Base-by-base conservation (phyloP, 2,797 vertebrate species). In the Rhynchonycteris naso region DNA sequence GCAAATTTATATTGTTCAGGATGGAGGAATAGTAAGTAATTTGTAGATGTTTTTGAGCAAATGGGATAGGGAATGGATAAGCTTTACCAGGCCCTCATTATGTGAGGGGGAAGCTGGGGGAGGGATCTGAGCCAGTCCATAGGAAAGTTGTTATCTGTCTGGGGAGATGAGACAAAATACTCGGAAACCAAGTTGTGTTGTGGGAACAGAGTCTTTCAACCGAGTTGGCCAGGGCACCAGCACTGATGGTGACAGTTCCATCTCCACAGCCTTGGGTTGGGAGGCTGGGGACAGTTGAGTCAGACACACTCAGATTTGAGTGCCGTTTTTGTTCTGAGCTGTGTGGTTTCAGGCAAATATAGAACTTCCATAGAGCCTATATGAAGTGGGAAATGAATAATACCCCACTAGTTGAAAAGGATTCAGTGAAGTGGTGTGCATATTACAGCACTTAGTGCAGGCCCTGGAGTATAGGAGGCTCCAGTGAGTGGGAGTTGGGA, bases 281-380 rank as follows among this genome's bases (percentile, higher is more conserved):
- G 54, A 56, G 93, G 14, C 65, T 52, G 56, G 24, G 61, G 18
- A 14, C 3, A 1, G 35, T 47, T 13, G 21, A 69, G 28, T 38
- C 56, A 24, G 26, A 35, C 26, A 30, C 19, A 61, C 59, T 38
- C 13, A 30, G 21, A 7, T 74, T 47, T 50, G 87, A 63, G 58
- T 80, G 38, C 82, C 69, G 24, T 9, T 33, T 66, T 43, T 88
- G 52, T 38, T 47, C 59, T 19, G 24, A 93, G 38, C 24, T 24
- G 28, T 33, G 79, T 69, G 58, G n/a, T 74, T 95, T 91, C 90
- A 24, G 76, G 66, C n/a, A 87, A 82, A 59, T 65, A n/a, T 3
- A 79, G 59, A 83, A 79, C 8, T 61, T 94, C 68, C 61, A 76
- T 26, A 82, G 47, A 84, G 38, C 54, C n/a, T 35, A 8, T 50